Base-by-base conservation (phyloP, 2,888 invertebrate species). In the Lucinisca nassula region DNA sequence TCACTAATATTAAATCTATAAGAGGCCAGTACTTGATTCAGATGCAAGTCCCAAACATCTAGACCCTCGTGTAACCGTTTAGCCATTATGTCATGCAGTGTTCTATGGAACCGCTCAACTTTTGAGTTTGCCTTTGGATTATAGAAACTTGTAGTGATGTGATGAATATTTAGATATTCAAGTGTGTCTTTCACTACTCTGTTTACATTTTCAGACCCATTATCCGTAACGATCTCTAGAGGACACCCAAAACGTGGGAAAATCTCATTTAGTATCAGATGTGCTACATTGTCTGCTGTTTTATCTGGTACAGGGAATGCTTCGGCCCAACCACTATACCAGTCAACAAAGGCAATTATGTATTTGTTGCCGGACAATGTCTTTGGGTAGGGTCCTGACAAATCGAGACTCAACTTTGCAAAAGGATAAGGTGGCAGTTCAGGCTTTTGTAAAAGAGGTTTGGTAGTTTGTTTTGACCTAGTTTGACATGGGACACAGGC, bases 11-110 rank as follows among this genome's bases (percentile, higher is more conserved):
- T 84, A 75, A 84, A 90, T n/a, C 83, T 74, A 27, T 84, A 70
- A 8, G 86, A 87, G 0, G 87, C 87, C 17, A 90, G 61, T 27
- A 81, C 75, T 80, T 89, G 85, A 79, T 88, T 88, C 10, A 90
- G 61, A 76, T 70, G 70, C 0, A 88, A 12, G 74, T 91, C 90
- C 87, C 88, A 91, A 4, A 73, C 77, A 2, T 74, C 17, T 14
- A 37, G 27, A 55, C 85, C 67, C 17, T 79, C 74, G 35, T 58
- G 6, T 38, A 85, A 30, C 0, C 49, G 4, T 77, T 82, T 87
- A 0, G 82, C 37, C 21, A 87, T 10, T 17, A 82, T 45, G 55
- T 84, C 49, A 35, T 79, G 72, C 14, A 87, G 38, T n/a, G 75
- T 81, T n/a, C 81, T 40, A 76, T 90, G 87, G n/a, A 58, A 79